These are phyloP conservation scores for Pollenia labialis DNA, from an alignment of 2,888 invertebrate species.

Conservation along the genomic window DNA sequence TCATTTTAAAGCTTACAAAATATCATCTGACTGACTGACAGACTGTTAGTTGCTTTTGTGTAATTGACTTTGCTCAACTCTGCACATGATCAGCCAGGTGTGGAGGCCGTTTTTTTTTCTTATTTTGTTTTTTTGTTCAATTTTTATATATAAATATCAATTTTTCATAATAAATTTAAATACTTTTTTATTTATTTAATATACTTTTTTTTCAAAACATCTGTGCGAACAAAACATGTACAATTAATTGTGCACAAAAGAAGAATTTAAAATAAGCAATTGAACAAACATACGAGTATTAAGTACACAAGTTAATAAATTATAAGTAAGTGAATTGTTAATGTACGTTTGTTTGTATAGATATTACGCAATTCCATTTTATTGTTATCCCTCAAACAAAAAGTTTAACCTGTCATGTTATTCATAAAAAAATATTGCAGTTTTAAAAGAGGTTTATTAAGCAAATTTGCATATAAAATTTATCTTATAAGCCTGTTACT, in stretches of 20 bases:
- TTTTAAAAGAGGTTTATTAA: too few relatives aligned
- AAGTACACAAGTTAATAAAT: background rate
- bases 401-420: background rate
- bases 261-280: conserved; percentile 28
- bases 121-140: background rate
- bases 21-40: conserved; percentile 11
- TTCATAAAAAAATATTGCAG: too few relatives aligned
- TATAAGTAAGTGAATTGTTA: background rate
- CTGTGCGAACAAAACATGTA: conserved; percentile 8
- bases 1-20: conserved; percentile 52
- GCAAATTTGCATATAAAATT: too few relatives aligned
- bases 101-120: conserved; percentile 53
- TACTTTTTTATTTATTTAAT: background rate
- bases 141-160: conserved; percentile 31
- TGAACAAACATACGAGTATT: background rate
- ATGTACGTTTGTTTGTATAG: conserved; percentile 18
- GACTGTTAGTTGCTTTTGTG: conserved; percentile 10
- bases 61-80: conserved; percentile 42
- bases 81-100: conserved; percentile 61
- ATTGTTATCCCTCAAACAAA: conserved; percentile 1
- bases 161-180: conserved; percentile 29
- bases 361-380: conserved; percentile 44
- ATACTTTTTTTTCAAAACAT: conserved; percentile 32
- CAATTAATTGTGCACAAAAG: conserved; percentile 37
- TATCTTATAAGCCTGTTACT: too few relatives aligned